These are phyloP conservation scores for Amorpha juglandis DNA, from an alignment of 2,888 invertebrate genomes.

Conservation along the genomic window DNA sequence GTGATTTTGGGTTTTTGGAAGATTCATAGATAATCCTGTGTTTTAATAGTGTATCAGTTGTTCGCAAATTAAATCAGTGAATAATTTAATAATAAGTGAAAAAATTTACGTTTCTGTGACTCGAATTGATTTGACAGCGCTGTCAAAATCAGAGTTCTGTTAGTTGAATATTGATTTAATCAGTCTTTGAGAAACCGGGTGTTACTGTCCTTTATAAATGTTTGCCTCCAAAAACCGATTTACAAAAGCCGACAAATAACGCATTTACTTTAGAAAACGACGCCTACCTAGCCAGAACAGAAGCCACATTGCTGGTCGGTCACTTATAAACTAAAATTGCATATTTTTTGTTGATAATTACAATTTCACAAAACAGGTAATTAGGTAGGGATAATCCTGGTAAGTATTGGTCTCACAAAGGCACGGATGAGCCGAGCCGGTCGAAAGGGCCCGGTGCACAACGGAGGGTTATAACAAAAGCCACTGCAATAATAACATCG, in stretches of 20 bases:
- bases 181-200: too few relatives aligned
- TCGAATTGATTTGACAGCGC: too few relatives aligned
- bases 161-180: too few relatives aligned
- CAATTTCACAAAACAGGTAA: constrained; percentile 78
- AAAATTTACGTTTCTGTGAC: too few relatives aligned
- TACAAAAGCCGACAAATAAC: not conserved
- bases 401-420: constrained; percentile 67
- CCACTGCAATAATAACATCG: constrained; percentile 73
- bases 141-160: too few relatives aligned
- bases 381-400: constrained; percentile 74
- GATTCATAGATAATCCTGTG: too few relatives aligned
- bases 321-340: constrained; percentile 57
- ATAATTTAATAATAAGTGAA: too few relatives aligned
- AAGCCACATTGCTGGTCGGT: constrained; percentile 57
- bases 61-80: too few relatives aligned
- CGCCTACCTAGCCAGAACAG: constrained; percentile 23
- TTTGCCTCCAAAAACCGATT: not conserved
- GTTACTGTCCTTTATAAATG: not conserved
- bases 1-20: too few relatives aligned
- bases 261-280: not conserved
- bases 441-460: constrained; percentile 66
- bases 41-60: too few relatives aligned
- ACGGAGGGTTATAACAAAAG: constrained; percentile 69
- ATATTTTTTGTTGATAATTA: constrained; percentile 68
- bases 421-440: constrained; percentile 57